Conservation (phyloP, 2,113 vertebrate species). For the Turdus rufiventris region DNA sequence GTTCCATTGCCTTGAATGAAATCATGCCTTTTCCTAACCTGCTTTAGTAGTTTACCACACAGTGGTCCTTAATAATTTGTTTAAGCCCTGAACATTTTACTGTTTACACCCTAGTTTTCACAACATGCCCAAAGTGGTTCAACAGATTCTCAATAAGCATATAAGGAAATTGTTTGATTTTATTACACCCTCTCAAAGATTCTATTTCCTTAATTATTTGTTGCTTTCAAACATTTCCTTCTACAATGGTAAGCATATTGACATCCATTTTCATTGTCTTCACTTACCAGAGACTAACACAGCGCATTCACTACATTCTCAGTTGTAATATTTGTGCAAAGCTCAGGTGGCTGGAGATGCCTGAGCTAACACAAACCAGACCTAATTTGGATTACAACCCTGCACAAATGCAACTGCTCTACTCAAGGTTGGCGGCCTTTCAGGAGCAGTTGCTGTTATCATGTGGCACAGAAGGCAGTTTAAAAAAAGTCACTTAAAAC, state of each 20-base stretch:
- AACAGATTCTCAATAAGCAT: neutral
- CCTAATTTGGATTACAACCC: neutral
- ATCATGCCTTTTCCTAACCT: neutral
- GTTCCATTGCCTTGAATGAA: neutral
- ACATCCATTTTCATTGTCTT: neutral
- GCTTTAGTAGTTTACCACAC: neutral
- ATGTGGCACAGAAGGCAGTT: neutral
- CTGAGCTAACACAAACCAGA: neutral
- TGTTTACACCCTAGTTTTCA: neutral
- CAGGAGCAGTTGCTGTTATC: neutral
- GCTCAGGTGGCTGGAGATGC: neutral
- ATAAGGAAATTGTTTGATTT: neutral
- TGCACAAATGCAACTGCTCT: neutral
- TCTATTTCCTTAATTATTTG: neutral
- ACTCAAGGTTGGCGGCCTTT: neutral
- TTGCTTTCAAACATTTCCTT: neutral
- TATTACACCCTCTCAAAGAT: neutral
- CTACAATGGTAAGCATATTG: neutral
- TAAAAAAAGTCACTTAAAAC: neutral
- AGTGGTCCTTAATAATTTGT: neutral
- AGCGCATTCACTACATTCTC: neutral
- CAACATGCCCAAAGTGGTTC: neutral
- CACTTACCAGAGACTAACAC: neutral
- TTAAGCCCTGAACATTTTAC: neutral
- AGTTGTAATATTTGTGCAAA: neutral